Base-by-base conservation (phyloP, 2,797 vertebrate genomes). In the Poecilia velifera region DNA sequence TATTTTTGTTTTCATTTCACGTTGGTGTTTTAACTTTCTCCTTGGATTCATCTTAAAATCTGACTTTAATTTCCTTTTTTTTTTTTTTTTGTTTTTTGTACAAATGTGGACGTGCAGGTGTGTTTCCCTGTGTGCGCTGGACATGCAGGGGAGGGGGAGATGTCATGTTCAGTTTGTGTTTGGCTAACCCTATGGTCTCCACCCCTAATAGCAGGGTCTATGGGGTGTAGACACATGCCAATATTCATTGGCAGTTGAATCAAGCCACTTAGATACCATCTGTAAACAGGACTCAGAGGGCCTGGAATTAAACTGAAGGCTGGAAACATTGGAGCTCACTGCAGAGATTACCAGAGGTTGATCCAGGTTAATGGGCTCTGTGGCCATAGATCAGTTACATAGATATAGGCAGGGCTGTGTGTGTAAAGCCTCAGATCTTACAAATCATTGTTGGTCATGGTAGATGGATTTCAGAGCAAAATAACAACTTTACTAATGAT, bases 81-180 rank as follows among this genome's bases (percentile, higher is more conserved):
- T 20, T 49, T 72, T 79, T 46, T 73, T 72, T 76, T 20, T 49
- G 70, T 79, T 46, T 73, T 72, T 76, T 41, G 81, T 76, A 59
- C 47, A 51, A 72, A 36, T 77, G 75, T 81, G 20, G 53, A 81
- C 31, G 7, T 81, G 59, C 76, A 73, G 22, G 74, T 62, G 18
- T 45, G 51, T 84, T 80, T 88, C 49, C 59, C 76, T 59, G 1
- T 68, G 36, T 45, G 59, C 51, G 49, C 53, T 0, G 6, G 81
- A 94, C 93, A 87, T 41, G 82, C 83, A 82, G 85, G 92, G 92
- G 83, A 90, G 82, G 94, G 91, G 89, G 92, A 95, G 90, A 96
- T 93, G 95, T 93, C 95, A 96, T 95, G 95, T 95, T 95, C 95
- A 94, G 90, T 96, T 97, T 96, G 95, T 93, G 95, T 95, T 94